Evolutionary conservation across 2,797 vertebrate species (phyloP).

Genomic region (Anguilla pacifica): DNA sequence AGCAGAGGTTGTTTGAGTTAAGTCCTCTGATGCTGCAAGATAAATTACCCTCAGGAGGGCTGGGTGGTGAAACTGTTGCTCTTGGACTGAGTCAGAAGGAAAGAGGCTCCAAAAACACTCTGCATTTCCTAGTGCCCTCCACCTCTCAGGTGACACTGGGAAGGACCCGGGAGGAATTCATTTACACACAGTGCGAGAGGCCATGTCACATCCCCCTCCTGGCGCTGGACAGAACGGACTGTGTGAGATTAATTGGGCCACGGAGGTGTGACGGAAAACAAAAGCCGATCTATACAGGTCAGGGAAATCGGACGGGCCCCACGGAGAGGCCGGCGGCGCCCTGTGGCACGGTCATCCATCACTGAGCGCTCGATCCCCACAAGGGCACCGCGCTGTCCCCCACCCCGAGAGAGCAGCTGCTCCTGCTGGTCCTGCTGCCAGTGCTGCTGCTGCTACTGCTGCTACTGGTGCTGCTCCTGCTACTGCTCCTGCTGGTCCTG

Average conservation of each 20-base stretch:
- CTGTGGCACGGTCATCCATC: constrained; percentile 62
- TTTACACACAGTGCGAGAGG: neutral
- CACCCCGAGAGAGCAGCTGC: neutral
- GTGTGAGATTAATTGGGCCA: constrained; percentile 72
- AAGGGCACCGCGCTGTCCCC: neutral
- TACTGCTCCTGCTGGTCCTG: no score
- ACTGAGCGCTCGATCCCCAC: neutral
- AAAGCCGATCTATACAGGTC: constrained; percentile 74
- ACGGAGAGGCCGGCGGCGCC: constrained; percentile 56
- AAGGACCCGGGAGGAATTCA: neutral
- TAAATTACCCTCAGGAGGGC: neutral
- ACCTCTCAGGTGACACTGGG: neutral
- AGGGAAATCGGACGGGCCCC: constrained; percentile 66
- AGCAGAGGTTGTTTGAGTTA: neutral
- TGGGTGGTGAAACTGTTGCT: neutral
- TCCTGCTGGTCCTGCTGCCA: neutral
- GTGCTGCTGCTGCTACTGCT: no score
- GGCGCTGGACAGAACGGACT: constrained; percentile 46
- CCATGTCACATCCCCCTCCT: neutral
- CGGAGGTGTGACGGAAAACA: constrained; percentile 66
- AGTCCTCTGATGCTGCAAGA: neutral
- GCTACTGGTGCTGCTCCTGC: neutral
- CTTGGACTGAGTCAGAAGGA: neutral
- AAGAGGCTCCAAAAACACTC: neutral
- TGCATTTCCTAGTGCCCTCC: neutral